Conservation (phyloP, 2,113 vertebrate genomes). For the Barbus barbus region DNA sequence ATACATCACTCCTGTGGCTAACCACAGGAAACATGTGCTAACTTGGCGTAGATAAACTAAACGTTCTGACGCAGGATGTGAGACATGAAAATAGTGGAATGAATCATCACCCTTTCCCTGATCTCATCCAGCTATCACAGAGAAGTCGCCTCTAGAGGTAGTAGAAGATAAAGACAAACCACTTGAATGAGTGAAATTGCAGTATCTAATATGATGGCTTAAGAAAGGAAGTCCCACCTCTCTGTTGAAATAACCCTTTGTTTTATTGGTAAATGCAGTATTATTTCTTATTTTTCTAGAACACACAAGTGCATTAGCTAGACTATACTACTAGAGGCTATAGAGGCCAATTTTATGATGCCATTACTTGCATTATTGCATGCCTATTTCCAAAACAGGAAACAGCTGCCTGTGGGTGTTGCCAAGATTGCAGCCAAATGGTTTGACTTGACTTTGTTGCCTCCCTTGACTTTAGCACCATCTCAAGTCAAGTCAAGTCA, state of each 20-base stretch:
- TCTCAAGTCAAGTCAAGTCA: too few species aligned
- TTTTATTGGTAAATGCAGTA: background rate
- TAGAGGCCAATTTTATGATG: background rate
- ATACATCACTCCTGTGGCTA: conserved; percentile 5
- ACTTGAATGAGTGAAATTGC: background rate
- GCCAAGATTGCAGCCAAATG: background rate
- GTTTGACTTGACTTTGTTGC: background rate
- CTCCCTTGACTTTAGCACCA: too few species aligned
- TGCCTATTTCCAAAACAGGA: background rate
- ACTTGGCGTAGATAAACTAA: conserved; percentile 43
- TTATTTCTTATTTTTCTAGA: background rate
- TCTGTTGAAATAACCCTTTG: background rate
- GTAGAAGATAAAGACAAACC: background rate
- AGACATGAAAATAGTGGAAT: conserved; percentile 56
- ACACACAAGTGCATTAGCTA: background rate
- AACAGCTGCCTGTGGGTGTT: background rate
- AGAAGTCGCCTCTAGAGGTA: background rate
- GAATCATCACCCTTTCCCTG: conserved; percentile 50
- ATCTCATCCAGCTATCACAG: conserved; percentile 31
- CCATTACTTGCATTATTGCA: background rate
- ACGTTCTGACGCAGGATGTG: conserved; percentile 47
- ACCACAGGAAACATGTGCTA: conserved; percentile 37
- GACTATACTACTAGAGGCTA: background rate
- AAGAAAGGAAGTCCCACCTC: too few species aligned
- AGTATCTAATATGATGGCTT: background rate